Conservation (phyloP, 2,888 invertebrate species). For the Volucella inanis region DNA sequence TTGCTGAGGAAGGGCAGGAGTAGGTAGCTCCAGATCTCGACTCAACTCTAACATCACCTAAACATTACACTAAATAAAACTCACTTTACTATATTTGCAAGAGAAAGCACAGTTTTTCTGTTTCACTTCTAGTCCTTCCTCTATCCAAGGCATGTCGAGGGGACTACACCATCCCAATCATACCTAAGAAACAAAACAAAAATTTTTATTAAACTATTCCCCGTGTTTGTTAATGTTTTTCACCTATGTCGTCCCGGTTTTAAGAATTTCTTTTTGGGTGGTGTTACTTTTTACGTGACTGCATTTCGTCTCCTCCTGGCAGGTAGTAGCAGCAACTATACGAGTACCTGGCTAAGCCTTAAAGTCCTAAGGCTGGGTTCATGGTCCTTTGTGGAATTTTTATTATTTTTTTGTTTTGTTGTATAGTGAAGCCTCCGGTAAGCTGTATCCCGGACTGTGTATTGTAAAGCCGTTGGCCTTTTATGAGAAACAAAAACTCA, state of each 20-base stretch:
- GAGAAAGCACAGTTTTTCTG: too few relatives aligned
- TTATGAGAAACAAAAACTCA: conserved; percentile 11
- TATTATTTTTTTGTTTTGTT: neutral
- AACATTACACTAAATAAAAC: conserved; percentile 15
- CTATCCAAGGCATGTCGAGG: too few relatives aligned
- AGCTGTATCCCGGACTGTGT: neutral
- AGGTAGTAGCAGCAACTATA: neutral
- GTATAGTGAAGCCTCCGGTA: neutral
- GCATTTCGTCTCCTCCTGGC: too few relatives aligned
- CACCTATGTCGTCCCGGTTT: too few relatives aligned
- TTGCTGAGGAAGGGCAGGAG: conserved; percentile 7
- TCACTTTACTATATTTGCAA: neutral
- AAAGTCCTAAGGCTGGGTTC: conserved; percentile 6
- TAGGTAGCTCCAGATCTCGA: neutral
- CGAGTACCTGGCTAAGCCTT: neutral
- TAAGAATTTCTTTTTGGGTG: too few relatives aligned
- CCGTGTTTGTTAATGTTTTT: too few relatives aligned
- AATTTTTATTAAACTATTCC: too few relatives aligned
- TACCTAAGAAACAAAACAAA: too few relatives aligned
- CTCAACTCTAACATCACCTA: conserved; percentile 3
- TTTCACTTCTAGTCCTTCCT: too few relatives aligned
- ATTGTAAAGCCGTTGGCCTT: neutral
- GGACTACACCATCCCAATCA: too few relatives aligned
- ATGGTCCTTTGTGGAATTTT: neutral
- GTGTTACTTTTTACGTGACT: too few relatives aligned